Evolutionary conservation across 1,140 invertebrate species (phyloP), one percentile per base, ranked within the genome.

Genomic region (Drosophila carrolli): DNA sequence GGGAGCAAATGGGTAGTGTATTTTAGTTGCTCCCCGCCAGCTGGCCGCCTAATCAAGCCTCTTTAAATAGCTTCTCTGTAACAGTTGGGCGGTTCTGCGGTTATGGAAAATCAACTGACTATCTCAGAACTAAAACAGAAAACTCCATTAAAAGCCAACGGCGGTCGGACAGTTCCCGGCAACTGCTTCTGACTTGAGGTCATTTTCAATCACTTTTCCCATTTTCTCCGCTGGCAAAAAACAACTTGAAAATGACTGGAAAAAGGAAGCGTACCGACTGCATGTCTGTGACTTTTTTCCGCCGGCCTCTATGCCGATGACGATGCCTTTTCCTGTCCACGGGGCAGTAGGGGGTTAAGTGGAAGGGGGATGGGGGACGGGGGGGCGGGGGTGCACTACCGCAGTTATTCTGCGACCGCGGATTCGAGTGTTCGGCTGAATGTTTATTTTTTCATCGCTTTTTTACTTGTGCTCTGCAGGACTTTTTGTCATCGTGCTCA

Each of bases 151-250:
- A 83, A 88, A 86, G 68, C 75, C 81, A 75, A 53, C 58, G 53
- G 53, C 66, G 61, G 65, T 40, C 37, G 41, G 68, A 61, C 59
- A 78, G 72, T 62, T 47, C 46, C 56, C 55, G 62, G 66, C 68
- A 90, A 80, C 80, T 81, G 84, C 80, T 78, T 72, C 70, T 89
- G 84, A 89, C 84, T 89, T 89, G 73, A 89, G 84, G 85, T 84
- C 84, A 90, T 89, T 89, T 89, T 89, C 84, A 89, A 89, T 89
- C 84, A 89, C 73, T 88, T 88, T 67, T 88, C 74, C 66, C 83
- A 86, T 86, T 86, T 79, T 83, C 62, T 80, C 60, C 38, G 65
- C 60, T 70, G 41, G 40, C 76, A 84, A 83, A 78, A 75, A 78
- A 58, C 40, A 73, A 65, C 72, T 70, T 60, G 79, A 83, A 83